phyloP scores from a whole-genome alignment of 2,113 vertebrate species.

The Channa maculata region DNA sequence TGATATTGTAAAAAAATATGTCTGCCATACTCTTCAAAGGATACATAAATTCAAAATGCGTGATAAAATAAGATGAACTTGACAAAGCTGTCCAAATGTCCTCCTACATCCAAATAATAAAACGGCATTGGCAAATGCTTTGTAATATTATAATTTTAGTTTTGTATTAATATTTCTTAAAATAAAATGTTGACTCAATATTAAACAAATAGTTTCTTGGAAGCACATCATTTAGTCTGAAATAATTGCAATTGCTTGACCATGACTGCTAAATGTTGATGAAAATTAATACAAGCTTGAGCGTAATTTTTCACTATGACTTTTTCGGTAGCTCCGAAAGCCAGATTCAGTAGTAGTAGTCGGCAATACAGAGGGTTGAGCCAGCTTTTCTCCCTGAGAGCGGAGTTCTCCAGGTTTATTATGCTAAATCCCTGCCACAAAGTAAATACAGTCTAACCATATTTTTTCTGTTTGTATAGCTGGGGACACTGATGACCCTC shows the following conservation, averaged over 20 bases:
- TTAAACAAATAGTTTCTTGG: too few species aligned
- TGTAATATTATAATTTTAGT: neutral
- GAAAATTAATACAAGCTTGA: too few species aligned
- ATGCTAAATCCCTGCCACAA: neutral
- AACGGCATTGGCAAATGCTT: neutral
- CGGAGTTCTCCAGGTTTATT: neutral
- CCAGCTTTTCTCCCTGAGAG: neutral
- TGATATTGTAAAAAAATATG: too few species aligned
- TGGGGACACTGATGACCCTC: slow-evolving; percentile 97
- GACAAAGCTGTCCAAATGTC: too few species aligned
- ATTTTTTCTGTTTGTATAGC: slow-evolving; percentile 77
- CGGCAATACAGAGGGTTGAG: neutral
- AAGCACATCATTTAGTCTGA: too few species aligned
- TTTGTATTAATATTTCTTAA: neutral
- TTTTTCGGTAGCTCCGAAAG: too few species aligned
- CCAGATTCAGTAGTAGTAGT: neutral
- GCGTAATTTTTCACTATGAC: too few species aligned
- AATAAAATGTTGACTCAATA: neutral
- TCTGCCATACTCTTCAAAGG: neutral
- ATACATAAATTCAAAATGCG: neutral
- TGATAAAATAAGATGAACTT: too few species aligned
- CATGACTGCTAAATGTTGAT: too few species aligned
- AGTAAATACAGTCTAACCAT: neutral
- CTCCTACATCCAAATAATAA: neutral
- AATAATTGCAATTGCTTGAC: too few species aligned